Conservation (phyloP, 2,888 invertebrate species). For the Quadriops clusia region DNA sequence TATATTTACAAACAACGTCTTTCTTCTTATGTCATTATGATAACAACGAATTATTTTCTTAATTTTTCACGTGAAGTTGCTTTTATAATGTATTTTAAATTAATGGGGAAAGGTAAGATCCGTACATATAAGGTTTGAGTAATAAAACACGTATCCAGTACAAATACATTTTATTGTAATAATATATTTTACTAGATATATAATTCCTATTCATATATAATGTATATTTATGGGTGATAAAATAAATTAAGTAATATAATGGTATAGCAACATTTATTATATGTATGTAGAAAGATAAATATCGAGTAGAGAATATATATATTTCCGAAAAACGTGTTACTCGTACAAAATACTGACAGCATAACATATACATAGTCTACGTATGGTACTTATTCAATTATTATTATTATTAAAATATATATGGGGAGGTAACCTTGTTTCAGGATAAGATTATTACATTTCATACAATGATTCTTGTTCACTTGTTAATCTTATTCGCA, state of each 20-base stretch:
- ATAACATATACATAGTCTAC: constrained; percentile 30
- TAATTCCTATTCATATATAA: constrained; percentile 34
- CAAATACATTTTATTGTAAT: constrained; percentile 40
- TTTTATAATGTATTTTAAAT: too few relatives aligned
- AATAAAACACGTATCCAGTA: too few relatives aligned
- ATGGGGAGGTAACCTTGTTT: constrained; percentile 28
- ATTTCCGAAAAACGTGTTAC: constrained; percentile 39
- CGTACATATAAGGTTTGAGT: too few relatives aligned
- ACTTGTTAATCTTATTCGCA: constrained; percentile 33
- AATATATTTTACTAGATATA: constrained; percentile 40
- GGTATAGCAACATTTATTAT: constrained; percentile 37
- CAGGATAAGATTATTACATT: constrained; percentile 7
- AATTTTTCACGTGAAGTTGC: too few relatives aligned
- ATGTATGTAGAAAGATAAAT: constrained; percentile 36
- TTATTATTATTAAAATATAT: constrained; percentile 31
- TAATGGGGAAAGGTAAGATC: too few relatives aligned
- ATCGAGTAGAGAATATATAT: constrained; percentile 35
- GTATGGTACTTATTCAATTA: constrained; percentile 24
- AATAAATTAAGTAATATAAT: constrained; percentile 38
- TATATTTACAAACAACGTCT: too few relatives aligned
- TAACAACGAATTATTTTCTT: too few relatives aligned
- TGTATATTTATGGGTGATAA: constrained; percentile 38
- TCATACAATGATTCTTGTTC: constrained; percentile 12
- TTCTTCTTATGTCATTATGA: too few relatives aligned
- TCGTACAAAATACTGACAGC: constrained; percentile 39